phyloP scores from a whole-genome alignment of 2,797 vertebrate species.

The Emys orbicularis region DNA sequence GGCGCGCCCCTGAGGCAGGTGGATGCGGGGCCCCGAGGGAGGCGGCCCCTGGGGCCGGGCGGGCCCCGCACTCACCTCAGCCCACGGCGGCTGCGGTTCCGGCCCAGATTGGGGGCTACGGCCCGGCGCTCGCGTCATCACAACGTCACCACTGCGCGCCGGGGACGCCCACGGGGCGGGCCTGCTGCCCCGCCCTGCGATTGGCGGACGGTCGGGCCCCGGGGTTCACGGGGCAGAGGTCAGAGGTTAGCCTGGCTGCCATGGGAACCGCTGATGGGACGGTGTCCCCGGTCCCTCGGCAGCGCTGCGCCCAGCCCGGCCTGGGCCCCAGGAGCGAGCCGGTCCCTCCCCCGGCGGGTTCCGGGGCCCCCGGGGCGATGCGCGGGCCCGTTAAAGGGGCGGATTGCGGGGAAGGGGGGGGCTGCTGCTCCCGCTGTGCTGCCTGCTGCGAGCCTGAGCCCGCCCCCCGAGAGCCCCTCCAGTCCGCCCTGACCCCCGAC shows the following conservation, averaged over 20 bases:
- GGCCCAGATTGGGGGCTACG: neutral
- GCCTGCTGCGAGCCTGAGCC: no score
- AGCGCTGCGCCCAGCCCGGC: no score
- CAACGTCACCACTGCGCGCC: slow-evolving; percentile 34
- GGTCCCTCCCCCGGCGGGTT: no score
- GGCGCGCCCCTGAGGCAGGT: no score
- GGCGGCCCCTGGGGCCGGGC: neutral
- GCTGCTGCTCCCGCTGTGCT: no score
- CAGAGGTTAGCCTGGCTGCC: neutral
- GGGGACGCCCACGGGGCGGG: neutral
- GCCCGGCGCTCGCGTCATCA: neutral
- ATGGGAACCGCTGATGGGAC: neutral
- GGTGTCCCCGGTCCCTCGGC: neutral
- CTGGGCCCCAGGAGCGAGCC: no score
- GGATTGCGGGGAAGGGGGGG: no score
- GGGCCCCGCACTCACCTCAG: slow-evolving; percentile 43
- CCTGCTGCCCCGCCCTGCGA: fast-evolving
- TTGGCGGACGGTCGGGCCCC: neutral
- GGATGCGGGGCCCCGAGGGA: no score
- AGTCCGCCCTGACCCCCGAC: no score
- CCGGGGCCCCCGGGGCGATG: no score
- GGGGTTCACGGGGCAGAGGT: neutral
- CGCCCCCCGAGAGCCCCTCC: no score
- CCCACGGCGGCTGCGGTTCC: neutral
- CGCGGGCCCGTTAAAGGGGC: no score